Conservation (phyloP, 2,888 invertebrate species). For the Oscheius myriophilus region DNA sequence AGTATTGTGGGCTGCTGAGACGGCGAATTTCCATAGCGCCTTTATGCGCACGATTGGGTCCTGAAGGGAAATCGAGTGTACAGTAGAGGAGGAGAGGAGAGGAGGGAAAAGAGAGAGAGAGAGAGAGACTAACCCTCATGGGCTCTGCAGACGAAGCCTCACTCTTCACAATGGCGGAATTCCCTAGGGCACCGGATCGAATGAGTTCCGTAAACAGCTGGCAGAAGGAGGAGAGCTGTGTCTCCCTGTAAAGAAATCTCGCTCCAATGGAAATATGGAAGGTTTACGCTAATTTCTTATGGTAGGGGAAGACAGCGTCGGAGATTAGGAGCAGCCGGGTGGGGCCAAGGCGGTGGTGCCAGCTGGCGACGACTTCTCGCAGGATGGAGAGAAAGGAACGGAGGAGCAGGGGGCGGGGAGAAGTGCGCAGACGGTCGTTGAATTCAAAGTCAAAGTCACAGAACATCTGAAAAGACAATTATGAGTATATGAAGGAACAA, state of each 20-base stretch:
- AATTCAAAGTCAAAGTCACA: slow-evolving; percentile 1
- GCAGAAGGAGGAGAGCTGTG: slow-evolving; percentile 2
- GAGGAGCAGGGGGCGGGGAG: neutral
- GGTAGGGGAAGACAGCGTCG: neutral
- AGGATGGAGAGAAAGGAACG: neutral
- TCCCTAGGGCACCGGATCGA: slow-evolving; percentile 9
- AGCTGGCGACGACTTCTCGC: neutral
- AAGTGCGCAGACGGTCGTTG: neutral
- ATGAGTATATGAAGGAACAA: no score
- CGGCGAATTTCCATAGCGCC: slow-evolving; percentile 14
- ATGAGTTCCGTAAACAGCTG: neutral
- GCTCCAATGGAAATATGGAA: neutral
- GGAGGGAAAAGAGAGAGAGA: no score
- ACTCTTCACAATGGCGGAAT: slow-evolving; percentile 10
- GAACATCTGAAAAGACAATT: neutral
- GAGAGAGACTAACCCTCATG: slow-evolving; percentile 7
- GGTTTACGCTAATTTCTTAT: neutral
- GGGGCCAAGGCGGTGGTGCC: neutral
- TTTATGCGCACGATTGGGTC: slow-evolving; percentile 18
- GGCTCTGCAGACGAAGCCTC: neutral
- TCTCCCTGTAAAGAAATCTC: neutral
- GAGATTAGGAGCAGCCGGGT: neutral
- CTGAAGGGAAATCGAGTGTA: neutral
- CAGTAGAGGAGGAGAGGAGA: no score
- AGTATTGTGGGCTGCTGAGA: slow-evolving; percentile 3